A percentile compares a stretch with the other conserved stretches of the same genome.
Evolutionary conservation across 64 coral and sea anemone genomes (phyloP).

Genomic region (Montipora foliosa): DNA sequence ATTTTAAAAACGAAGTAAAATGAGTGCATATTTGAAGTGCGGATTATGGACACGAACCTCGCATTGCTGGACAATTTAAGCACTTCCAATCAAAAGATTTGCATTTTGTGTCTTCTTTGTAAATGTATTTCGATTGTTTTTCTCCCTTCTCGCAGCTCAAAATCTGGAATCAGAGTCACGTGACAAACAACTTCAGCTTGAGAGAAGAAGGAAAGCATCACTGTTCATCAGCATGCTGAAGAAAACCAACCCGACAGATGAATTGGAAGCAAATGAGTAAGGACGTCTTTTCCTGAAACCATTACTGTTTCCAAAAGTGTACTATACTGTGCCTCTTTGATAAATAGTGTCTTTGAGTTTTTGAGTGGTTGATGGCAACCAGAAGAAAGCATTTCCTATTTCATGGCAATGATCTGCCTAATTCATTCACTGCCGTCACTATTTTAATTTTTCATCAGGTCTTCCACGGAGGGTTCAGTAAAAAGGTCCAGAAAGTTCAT

Average conservation of each 20-base stretch:
- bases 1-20: no score
- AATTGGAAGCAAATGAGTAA: slow-evolving; percentile 39
- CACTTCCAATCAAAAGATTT: no score
- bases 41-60: no score
- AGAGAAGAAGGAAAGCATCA: slow-evolving; percentile 87
- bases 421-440: no score
- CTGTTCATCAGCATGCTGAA: slow-evolving; percentile 99
- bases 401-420: no score
- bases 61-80: no score
- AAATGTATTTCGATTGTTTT: background rate
- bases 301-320: background rate
- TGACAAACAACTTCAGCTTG: slow-evolving; percentile 95
- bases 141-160: slow-evolving; percentile 52
- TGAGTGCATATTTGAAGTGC: no score
- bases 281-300: background rate
- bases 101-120: background rate
- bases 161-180: slow-evolving; percentile 79
- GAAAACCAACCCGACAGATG: slow-evolving; percentile 73
- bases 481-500: slow-evolving; percentile 26
- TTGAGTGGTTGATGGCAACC: no score
- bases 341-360: no score
- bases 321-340: no score
- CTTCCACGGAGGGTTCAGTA: background rate
- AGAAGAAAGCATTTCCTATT: no score
- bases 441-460: background rate